A percentile compares a stretch with the other conserved stretches of the same genome.
Evolutionary conservation across 2,797 vertebrate genomes (phyloP).

Genomic region (Acipenser transmontanus): DNA sequence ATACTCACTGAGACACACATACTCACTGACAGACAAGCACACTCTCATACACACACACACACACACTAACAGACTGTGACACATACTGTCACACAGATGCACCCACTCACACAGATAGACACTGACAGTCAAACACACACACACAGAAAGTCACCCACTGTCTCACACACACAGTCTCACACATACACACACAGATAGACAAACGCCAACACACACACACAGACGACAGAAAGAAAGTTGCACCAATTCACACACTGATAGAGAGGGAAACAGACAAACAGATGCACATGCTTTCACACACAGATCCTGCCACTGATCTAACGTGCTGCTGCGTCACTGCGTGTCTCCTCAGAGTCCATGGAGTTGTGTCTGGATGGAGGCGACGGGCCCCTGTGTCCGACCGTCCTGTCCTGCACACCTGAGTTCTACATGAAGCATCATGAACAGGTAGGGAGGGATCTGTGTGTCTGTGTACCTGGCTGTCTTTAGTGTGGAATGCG

Average conservation of each 20-base stretch:
- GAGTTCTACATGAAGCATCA: constrained; percentile 76
- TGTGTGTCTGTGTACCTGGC: too few species aligned
- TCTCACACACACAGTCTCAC: constrained; percentile 13
- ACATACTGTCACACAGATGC: constrained; percentile 7
- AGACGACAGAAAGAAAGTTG: background rate
- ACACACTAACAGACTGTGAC: constrained; percentile 6
- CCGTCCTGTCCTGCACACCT: constrained; percentile 67
- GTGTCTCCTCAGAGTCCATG: constrained; percentile 53
- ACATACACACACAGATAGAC: constrained; percentile 18
- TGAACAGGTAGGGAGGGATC: constrained; percentile 62
- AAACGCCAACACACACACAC: constrained; percentile 17
- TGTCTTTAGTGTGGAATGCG: background rate
- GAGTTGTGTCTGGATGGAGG: constrained; percentile 75
- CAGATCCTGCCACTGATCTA: background rate
- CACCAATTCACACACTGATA: background rate
- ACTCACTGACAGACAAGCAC: constrained; percentile 29
- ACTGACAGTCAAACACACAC: constrained; percentile 7
- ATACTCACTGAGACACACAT: constrained; percentile 31
- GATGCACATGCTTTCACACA: background rate
- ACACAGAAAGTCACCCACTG: background rate
- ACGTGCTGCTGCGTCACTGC: background rate
- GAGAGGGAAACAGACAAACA: background rate
- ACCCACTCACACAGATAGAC: constrained; percentile 11
- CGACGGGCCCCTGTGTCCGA: constrained; percentile 71
- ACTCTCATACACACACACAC: constrained; percentile 15